Evolutionary conservation across 2,113 vertebrate genomes (phyloP).

Genomic region (Parus major): DNA sequence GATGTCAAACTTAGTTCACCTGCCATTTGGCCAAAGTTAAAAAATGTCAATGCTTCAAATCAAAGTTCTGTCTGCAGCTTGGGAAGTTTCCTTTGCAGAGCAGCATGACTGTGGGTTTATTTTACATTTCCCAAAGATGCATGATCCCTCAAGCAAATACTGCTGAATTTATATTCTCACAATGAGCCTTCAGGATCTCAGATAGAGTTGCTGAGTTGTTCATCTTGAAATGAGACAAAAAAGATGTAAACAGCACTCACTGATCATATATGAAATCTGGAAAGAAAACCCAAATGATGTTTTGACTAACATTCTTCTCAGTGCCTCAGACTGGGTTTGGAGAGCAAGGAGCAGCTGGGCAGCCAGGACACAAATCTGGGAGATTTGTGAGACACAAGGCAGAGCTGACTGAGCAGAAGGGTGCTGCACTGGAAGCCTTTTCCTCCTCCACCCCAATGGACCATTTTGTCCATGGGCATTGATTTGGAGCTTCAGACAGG

Average conservation of each 20-base stretch:
- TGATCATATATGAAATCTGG: neutral
- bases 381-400: neutral
- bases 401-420: neutral
- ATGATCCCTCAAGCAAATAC: neutral
- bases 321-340: neutral
- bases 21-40: neutral
- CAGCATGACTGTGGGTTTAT: neutral
- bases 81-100: neutral
- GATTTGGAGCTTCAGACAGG: neutral
- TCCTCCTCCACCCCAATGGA: neutral
- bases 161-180: neutral
- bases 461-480: neutral
- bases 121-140: neutral
- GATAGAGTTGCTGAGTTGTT: neutral
- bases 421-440: neutral
- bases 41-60: neutral
- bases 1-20: neutral
- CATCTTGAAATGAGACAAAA: neutral
- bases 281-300: neutral
- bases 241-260: neutral
- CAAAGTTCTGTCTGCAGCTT: neutral
- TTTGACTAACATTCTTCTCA: neutral
- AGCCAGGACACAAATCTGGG: neutral
- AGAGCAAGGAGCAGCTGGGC: neutral
- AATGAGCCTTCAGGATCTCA: neutral